phyloP scores from a whole-genome alignment of 1,140 invertebrate genomes.

The Apis florea region DNA sequence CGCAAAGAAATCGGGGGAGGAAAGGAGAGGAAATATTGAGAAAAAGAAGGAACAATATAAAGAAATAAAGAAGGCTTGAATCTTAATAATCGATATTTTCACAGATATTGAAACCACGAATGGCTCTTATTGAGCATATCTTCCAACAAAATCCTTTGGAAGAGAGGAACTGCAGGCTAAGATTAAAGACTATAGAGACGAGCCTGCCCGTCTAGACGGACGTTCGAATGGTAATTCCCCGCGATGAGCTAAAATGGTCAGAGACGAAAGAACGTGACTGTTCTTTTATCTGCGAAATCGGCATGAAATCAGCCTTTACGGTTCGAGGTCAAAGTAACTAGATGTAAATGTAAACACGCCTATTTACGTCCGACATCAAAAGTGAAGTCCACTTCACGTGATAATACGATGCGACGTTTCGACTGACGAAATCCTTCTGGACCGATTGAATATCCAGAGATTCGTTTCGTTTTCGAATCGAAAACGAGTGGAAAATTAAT shows the following conservation, averaged over 20 bases:
- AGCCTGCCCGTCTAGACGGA: constrained; percentile 13
- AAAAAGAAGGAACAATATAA: not conserved
- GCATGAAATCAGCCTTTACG: constrained; percentile 33
- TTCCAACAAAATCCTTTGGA: not conserved
- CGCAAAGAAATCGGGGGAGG: not conserved
- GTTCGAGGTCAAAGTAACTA: constrained; percentile 25
- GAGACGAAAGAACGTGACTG: constrained; percentile 6
- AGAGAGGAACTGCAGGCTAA: not conserved
- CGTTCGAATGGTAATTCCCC: constrained; percentile 32
- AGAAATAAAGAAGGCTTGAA: not conserved
- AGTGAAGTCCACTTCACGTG: too few relatives aligned
- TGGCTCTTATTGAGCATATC: not conserved
- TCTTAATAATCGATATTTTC: not conserved
- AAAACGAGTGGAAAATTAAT: too few relatives aligned
- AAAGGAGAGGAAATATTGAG: too few relatives aligned
- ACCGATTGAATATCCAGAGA: not conserved
- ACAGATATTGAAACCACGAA: not conserved
- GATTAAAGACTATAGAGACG: constrained; percentile 1
- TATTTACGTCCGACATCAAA: constrained; percentile 12
- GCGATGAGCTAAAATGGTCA: constrained; percentile 25
- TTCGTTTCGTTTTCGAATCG: not conserved
- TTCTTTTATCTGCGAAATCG: constrained; percentile 26
- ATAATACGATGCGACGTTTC: constrained; percentile 1
- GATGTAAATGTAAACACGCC: constrained; percentile 35
- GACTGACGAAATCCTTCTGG: not conserved